Evolutionary conservation across 2,113 vertebrate genomes (phyloP).

Genomic region (Sphaerodactylus townsendi): DNA sequence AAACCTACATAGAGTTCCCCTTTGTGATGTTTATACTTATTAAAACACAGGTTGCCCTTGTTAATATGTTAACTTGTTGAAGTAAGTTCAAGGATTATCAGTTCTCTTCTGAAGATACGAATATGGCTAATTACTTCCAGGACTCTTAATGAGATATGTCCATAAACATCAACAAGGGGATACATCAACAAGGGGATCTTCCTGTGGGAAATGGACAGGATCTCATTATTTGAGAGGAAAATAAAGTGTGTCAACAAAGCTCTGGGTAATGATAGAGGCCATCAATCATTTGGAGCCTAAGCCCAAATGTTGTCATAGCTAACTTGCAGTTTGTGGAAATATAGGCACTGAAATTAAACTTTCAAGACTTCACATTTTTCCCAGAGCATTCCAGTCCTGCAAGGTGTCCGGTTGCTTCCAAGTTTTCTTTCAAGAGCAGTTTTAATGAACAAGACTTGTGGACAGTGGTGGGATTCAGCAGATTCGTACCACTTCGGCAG

Average conservation of each 20-base stretch:
- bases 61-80: fast-evolving
- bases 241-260: not conserved
- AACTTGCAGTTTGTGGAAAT: not conserved
- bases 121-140: not conserved
- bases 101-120: fast-evolving
- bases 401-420: no score
- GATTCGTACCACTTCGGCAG: no score
- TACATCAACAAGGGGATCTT: no score
- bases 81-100: not conserved
- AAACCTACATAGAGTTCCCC: not conserved
- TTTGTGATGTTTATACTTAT: not conserved
- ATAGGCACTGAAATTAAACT: not conserved
- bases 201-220: not conserved
- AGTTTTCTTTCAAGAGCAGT: no score
- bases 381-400: no score
- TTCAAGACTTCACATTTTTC: no score
- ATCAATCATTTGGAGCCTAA: not conserved
- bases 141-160: not conserved
- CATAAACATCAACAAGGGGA: not conserved
- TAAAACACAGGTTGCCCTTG: not conserved
- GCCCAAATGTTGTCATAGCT: not conserved
- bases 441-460: not conserved
- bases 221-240: not conserved
- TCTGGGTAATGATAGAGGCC: not conserved
- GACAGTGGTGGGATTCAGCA: no score